These are phyloP conservation scores for Lasioglossum leucozonium DNA, from an alignment of 2,888 invertebrate species.

Conservation along the genomic window DNA sequence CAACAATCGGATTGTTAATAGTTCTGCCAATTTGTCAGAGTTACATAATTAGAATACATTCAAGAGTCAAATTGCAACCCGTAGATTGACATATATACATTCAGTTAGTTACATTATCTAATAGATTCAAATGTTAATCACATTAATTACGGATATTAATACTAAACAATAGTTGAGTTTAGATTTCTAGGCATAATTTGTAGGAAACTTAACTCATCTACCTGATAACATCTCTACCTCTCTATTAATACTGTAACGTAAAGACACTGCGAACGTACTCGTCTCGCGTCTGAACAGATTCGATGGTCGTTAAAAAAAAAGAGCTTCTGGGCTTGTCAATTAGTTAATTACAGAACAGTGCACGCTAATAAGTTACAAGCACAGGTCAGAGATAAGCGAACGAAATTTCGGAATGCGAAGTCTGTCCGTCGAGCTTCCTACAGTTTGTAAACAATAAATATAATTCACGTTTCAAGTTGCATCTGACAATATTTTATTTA, in stretches of 20 bases:
- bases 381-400: conserved; percentile 11
- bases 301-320: conserved; percentile 15
- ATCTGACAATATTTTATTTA: conserved; percentile 58
- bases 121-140: conserved; percentile 64
- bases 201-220: conserved; percentile 64
- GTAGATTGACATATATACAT: conserved; percentile 71
- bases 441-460: conserved; percentile 48
- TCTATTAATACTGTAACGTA: conserved; percentile 18
- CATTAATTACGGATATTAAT: conserved; percentile 69
- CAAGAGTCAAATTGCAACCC: conserved; percentile 70
- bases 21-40: conserved; percentile 56
- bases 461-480: conserved; percentile 45
- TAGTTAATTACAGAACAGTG: neutral
- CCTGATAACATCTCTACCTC: conserved; percentile 68
- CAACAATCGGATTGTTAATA: conserved; percentile 56
- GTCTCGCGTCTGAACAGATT: neutral
- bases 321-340: conserved; percentile 7
- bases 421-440: conserved; percentile 27
- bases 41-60: conserved; percentile 64
- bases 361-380: conserved; percentile 17
- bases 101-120: conserved; percentile 65
- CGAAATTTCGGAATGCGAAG: conserved; percentile 40
- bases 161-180: conserved; percentile 64
- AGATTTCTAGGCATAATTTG: conserved; percentile 63
- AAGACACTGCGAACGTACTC: neutral